phyloP scores from a whole-genome alignment of 2,797 vertebrate species.

The Zalophus californianus region DNA sequence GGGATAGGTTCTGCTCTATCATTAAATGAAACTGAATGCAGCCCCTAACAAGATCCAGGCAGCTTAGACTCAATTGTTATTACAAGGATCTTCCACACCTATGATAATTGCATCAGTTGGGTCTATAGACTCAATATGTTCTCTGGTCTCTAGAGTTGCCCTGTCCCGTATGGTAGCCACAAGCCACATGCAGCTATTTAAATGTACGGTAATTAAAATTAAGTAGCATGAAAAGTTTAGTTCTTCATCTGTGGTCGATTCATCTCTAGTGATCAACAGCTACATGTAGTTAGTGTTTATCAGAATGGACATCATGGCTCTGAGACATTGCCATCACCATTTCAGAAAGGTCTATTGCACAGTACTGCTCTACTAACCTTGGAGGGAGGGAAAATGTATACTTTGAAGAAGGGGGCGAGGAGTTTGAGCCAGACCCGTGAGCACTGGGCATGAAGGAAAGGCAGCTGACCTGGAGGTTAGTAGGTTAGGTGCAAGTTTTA shows the following conservation, averaged over 20 bases:
- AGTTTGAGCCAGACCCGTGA: not conserved
- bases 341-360: not conserved
- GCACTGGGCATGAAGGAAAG: not conserved
- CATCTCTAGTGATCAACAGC: not conserved
- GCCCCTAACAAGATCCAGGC: not conserved
- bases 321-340: not conserved
- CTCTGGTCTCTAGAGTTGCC: not conserved
- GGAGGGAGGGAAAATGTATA: not conserved
- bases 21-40: not conserved
- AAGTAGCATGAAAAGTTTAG: constrained; percentile 16
- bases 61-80: not conserved
- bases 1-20: not conserved
- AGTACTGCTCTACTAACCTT: not conserved
- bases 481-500: not conserved
- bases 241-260: not conserved
- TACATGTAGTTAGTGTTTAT: not conserved
- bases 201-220: not conserved
- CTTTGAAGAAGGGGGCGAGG: not conserved
- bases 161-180: not conserved
- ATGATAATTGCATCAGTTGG: not conserved
- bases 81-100: not conserved
- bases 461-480: not conserved
- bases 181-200: not conserved
- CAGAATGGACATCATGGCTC: not conserved
- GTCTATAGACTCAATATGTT: not conserved